phyloP scores from a whole-genome alignment of 2,888 invertebrate species.

The Eudasyphora cyanicolor region DNA sequence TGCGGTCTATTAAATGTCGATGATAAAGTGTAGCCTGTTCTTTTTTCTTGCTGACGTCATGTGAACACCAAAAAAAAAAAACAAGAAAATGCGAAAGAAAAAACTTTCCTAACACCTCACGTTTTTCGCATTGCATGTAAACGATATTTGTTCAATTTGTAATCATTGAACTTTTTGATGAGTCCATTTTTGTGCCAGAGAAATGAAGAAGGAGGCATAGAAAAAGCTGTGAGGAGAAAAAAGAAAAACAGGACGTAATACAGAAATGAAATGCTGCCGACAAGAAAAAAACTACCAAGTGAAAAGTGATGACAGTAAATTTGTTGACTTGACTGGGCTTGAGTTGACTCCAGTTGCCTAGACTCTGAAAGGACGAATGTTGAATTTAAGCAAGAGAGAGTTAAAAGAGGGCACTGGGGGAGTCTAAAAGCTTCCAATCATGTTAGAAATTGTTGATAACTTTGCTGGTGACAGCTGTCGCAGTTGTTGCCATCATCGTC shows the following conservation, averaged over 20 bases:
- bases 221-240: not conserved
- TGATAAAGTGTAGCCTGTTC: not conserved
- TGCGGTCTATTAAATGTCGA: no score
- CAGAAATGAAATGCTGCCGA: not conserved
- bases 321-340: constrained; percentile 24
- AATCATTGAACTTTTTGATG: constrained; percentile 32
- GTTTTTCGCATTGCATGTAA: constrained; percentile 10
- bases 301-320: constrained; percentile 58
- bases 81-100: not conserved
- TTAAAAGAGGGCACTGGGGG: not conserved
- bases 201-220: no score
- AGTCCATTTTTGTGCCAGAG: constrained; percentile 28
- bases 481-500: not conserved
- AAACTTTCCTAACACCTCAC: constrained; percentile 7
- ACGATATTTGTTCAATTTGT: constrained; percentile 34
- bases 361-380: not conserved
- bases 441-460: constrained; percentile 64
- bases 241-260: not conserved
- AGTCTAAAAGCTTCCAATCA: constrained; percentile 46
- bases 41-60: constrained; percentile 12
- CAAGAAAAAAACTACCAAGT: constrained; percentile 5
- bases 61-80: not conserved
- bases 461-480: constrained; percentile 65
- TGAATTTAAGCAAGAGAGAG: not conserved
- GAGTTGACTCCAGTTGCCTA: not conserved